phyloP scores from a whole-genome alignment of 2,797 vertebrate species.

The Centroberyx gerrardi region DNA sequence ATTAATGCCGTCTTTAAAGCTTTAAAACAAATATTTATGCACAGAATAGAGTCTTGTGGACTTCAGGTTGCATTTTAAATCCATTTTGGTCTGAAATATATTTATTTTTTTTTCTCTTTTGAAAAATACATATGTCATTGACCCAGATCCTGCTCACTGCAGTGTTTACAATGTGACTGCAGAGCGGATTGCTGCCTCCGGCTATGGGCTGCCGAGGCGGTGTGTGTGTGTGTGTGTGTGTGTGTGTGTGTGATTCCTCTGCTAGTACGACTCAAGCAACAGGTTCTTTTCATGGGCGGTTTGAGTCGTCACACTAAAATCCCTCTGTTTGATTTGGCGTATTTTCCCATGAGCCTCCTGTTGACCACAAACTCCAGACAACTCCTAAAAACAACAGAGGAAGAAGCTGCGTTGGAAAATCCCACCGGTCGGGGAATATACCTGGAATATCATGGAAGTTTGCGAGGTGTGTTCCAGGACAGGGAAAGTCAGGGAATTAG shows the following conservation, averaged over 20 bases:
- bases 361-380: too few relatives aligned
- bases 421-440: neutral
- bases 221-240: slow-evolving; percentile 2
- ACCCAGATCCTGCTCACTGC: neutral
- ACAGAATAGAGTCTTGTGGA: too few relatives aligned
- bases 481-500: too few relatives aligned
- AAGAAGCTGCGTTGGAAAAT: neutral
- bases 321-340: slow-evolving; percentile 29
- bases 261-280: neutral
- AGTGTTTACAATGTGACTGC: neutral
- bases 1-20: too few relatives aligned
- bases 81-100: too few relatives aligned
- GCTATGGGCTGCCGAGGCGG: neutral
- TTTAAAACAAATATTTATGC: too few relatives aligned
- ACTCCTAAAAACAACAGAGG: too few relatives aligned
- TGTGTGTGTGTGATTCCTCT: slow-evolving; percentile 9
- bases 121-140: too few relatives aligned
- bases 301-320: slow-evolving; percentile 17
- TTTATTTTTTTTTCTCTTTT: too few relatives aligned
- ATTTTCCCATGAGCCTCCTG: neutral
- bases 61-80: too few relatives aligned
- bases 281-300: slow-evolving; percentile 16
- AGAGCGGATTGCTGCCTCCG: slow-evolving; percentile 12
- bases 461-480: too few relatives aligned
- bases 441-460: too few relatives aligned